phyloP scores from a whole-genome alignment of 2,797 vertebrate genomes.

The Hemibagrus guttatus region DNA sequence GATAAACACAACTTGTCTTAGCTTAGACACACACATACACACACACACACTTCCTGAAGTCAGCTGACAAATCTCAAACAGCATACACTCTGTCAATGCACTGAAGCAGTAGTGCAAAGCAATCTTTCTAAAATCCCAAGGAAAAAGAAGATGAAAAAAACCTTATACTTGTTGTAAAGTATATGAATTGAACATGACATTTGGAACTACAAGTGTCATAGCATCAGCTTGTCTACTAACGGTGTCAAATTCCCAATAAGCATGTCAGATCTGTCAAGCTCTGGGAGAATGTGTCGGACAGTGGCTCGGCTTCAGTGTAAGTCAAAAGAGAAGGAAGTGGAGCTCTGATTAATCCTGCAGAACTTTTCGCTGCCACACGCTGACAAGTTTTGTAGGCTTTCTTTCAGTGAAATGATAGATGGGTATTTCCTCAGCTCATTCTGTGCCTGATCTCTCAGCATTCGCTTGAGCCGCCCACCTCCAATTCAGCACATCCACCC shows the following conservation, averaged over 20 bases:
- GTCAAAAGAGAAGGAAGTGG: conserved; percentile 22
- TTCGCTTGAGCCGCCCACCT: conserved; percentile 39
- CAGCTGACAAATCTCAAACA: conserved; percentile 46
- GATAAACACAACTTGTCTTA: not conserved
- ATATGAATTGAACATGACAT: conserved; percentile 19
- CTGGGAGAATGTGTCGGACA: conserved; percentile 45
- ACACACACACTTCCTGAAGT: conserved; percentile 35
- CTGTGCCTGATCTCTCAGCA: conserved; percentile 44
- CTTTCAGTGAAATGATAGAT: conserved; percentile 48
- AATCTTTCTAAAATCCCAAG: conserved; percentile 36
- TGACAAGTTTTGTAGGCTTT: conserved; percentile 38
- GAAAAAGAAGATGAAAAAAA: conserved; percentile 1
- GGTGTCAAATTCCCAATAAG: conserved; percentile 21
- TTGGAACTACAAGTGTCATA: conserved; percentile 17
- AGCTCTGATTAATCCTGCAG: conserved; percentile 38
- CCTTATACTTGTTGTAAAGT: conserved; percentile 13
- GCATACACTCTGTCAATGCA: conserved; percentile 47
- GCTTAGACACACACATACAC: conserved; percentile 12
- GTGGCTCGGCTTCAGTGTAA: conserved; percentile 13
- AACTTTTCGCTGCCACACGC: conserved; percentile 19
- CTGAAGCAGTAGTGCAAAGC: conserved; percentile 26
- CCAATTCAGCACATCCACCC: conserved; percentile 48
- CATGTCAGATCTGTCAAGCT: conserved; percentile 21
- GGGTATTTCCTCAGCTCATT: conserved; percentile 43
- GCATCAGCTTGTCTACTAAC: conserved; percentile 17